Evolutionary conservation across 2,113 vertebrate genomes (phyloP), one percentile per base, ranked within the genome.

Genomic region (Engystomops pustulosus): DNA sequence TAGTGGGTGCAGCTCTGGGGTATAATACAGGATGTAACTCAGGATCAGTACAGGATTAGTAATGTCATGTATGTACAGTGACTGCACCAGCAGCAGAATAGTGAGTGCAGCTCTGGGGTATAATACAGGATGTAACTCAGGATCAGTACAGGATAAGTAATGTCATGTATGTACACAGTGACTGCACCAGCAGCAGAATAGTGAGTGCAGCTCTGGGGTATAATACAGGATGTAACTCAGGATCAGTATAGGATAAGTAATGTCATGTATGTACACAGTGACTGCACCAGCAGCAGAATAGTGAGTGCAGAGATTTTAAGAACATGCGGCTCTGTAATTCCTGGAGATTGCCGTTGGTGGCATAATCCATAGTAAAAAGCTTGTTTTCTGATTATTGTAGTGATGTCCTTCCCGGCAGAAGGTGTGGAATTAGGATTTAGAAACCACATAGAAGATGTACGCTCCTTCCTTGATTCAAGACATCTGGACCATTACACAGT

Each of bases 401-500:
- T 99, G 89, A 99, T 99, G 97, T 97, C 96, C 62, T 99, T 98
- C 87, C 98, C 98, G 30, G 94, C 96, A n/a, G 98, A 99, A 88
- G 94, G 90, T 0, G 96, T 97, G 12, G 98, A 99, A 89, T 90
- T 99, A 86, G 96, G 96, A 38, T 97, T 97, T 89, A 95, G 97
- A 92, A 99, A 99, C 91, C 98, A 99, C 51, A 96, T 98, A 0
- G 98, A 99, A 86, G 98, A 99, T 27, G 97, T 99, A n/a, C 93
- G 98, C 85, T 97, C 96, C 0, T 99, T 99, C 88, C 87, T 99
- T 81, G 98, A 99, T 90, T 96, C 96, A 79, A 95, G 96, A 49
- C 98, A 99, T 87, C 95, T 96, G 1, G 98, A 99, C 90, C 98
- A 98, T 92, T 99, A 99, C 91, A 99, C 98, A 2, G 96, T 99